phyloP scores from a whole-genome alignment of 2,113 vertebrate species.

The Tichodroma muraria region DNA sequence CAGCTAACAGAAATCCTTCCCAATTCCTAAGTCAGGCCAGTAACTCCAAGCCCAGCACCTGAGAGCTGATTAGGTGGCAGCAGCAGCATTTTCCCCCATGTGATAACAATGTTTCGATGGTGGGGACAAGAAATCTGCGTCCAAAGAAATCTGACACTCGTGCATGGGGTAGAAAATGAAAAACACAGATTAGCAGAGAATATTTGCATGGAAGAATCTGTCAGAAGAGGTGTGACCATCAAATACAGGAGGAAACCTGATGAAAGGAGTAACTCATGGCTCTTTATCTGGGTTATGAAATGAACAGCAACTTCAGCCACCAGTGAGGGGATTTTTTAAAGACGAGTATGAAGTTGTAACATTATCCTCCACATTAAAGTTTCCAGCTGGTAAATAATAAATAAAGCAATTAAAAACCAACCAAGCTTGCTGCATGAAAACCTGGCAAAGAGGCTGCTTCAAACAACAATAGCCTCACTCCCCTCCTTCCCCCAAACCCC shows the following conservation, averaged over 20 bases:
- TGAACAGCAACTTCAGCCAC: background rate
- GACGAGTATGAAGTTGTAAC: background rate
- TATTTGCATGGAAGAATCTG: background rate
- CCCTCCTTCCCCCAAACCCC: background rate
- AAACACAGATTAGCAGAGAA: background rate
- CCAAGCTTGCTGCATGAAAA: background rate
- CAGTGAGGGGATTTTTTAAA: background rate
- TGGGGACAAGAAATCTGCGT: background rate
- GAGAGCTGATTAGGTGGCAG: background rate
- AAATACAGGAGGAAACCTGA: background rate
- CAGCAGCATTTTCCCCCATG: background rate
- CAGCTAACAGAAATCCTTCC: background rate
- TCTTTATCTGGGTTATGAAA: background rate
- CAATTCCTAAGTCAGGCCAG: background rate
- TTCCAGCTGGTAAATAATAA: background rate
- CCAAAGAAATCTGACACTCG: background rate
- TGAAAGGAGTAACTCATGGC: background rate
- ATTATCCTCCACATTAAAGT: background rate
- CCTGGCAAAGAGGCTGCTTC: background rate
- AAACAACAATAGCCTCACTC: background rate
- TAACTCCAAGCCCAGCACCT: background rate
- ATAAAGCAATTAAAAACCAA: background rate
- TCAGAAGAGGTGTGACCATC: background rate
- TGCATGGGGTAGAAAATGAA: background rate
- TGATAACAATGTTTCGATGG: background rate